Evolutionary conservation across 1,140 invertebrate genomes (phyloP).

Genomic region (Chrysoperla carnea): DNA sequence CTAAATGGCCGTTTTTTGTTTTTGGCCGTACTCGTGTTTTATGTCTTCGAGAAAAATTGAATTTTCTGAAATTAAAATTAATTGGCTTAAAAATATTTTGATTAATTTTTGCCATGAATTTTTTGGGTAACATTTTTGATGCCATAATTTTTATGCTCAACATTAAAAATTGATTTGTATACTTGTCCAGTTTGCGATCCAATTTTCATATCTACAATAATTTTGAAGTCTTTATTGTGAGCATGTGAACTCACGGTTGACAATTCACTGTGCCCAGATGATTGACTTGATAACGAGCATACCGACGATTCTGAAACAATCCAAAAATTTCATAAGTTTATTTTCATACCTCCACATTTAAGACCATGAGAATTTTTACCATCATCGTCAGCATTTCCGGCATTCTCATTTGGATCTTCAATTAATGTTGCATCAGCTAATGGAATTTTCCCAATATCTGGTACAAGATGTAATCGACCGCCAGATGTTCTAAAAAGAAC

Average conservation of each 20-base stretch:
- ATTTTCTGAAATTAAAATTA: too few relatives aligned
- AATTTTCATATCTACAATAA: conserved; percentile 57
- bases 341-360: too few relatives aligned
- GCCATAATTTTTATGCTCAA: too few relatives aligned
- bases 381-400: conserved; percentile 36
- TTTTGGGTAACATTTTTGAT: too few relatives aligned
- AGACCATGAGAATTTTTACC: conserved; percentile 27
- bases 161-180: conserved; percentile 3
- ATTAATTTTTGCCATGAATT: too few relatives aligned
- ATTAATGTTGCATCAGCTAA: conserved; percentile 70
- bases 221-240: conserved; percentile 77
- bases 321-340: too few relatives aligned
- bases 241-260: conserved; percentile 29
- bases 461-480: conserved; percentile 69
- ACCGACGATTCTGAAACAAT: conserved; percentile 31
- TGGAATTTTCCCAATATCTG: conserved; percentile 65
- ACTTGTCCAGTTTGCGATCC: conserved; percentile 34
- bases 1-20: too few relatives aligned
- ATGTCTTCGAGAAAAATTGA: too few relatives aligned
- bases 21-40: too few relatives aligned
- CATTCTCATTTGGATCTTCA: conserved; percentile 51
- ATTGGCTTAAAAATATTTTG: too few relatives aligned
- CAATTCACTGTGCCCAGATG: conserved; percentile 34
- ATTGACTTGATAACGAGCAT: conserved; percentile 35
- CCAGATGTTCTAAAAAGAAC: conserved; percentile 41